Base-by-base conservation (phyloP, 2,888 invertebrate species). In the Aelia acuminata region DNA sequence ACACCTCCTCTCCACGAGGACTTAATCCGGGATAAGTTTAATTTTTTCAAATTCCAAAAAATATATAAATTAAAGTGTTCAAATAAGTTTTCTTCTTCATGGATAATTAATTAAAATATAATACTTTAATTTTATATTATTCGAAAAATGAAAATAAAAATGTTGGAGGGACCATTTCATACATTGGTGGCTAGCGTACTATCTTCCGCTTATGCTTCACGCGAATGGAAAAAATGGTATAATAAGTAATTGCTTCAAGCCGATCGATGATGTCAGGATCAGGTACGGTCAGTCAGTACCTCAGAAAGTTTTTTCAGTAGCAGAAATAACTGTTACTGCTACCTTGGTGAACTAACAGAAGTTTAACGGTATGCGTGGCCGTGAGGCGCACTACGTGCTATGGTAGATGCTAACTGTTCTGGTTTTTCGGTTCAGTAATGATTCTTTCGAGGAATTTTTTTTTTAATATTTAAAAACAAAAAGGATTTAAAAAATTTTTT, bases 311-410 rank as follows among this genome's bases (percentile, higher is more conserved):
- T 35, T n/a, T 53, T 70, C 18, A 5, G 31, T 35, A 70, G 20
- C 31, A 70, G 57, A 70, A 35, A 70, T 70, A 70, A 70, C 63
- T 35, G 63, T 70, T 70, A 18, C 31, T 35, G 63, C 57, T 57
- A 26, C 13, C 57, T 70, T 35, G 5, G 63, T 18, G 63, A 70
- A 35, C 63, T 70, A 70, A 70, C 35, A 70, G 63, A 70, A 18
- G 31, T 35, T 70, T 70, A 70, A 70, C 63, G 63, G 63, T 35
- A 57, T 57, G 57, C 57, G 26, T 57, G n/a, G 31, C 63, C 35
- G 63, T 35, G 63, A 18, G 63, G 31, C n/a, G 57, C 18, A 18
- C 63, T 70, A 70, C 63, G 63, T 70, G 63, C 63, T 70, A 70
- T 70, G 63, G 63, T 35, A 20, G 63, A 35, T 18, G 31, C 18